These are phyloP conservation scores for Labrus mixtus DNA, from an alignment of 2,113 vertebrate genomes.

Conservation along the genomic window DNA sequence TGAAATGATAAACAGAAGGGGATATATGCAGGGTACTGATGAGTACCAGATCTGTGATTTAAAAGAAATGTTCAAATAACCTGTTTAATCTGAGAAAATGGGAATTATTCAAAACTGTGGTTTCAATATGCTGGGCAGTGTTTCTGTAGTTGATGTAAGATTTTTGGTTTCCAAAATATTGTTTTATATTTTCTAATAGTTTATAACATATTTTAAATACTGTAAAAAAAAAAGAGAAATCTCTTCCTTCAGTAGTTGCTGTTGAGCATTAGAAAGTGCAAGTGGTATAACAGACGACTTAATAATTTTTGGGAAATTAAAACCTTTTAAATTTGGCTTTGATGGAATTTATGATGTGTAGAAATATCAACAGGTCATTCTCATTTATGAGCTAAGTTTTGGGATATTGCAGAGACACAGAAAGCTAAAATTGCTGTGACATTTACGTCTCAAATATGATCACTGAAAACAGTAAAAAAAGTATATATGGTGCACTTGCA, in stretches of 20 bases:
- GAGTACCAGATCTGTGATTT: neutral
- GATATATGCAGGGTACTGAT: no score
- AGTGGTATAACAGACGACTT: neutral
- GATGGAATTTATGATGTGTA: neutral
- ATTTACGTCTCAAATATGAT: neutral
- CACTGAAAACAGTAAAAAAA: neutral
- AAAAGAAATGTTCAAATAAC: neutral
- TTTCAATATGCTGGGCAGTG: neutral
- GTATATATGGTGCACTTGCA: no score
- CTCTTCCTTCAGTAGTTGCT: neutral
- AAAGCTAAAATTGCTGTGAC: neutral
- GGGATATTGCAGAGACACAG: neutral
- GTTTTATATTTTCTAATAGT: no score
- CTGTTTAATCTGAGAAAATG: neutral
- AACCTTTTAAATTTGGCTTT: neutral
- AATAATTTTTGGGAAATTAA: neutral
- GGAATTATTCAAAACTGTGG: neutral
- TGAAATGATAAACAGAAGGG: neutral
- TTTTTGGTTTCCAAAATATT: no score
- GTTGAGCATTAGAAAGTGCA: neutral
- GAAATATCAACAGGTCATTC: neutral
- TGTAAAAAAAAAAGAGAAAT: no score
- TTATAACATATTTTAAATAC: no score
- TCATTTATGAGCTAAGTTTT: conserved; percentile 1
- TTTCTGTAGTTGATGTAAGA: neutral